phyloP scores from a whole-genome alignment of 2,797 vertebrate genomes.

The Chaetodon trifasciatus region DNA sequence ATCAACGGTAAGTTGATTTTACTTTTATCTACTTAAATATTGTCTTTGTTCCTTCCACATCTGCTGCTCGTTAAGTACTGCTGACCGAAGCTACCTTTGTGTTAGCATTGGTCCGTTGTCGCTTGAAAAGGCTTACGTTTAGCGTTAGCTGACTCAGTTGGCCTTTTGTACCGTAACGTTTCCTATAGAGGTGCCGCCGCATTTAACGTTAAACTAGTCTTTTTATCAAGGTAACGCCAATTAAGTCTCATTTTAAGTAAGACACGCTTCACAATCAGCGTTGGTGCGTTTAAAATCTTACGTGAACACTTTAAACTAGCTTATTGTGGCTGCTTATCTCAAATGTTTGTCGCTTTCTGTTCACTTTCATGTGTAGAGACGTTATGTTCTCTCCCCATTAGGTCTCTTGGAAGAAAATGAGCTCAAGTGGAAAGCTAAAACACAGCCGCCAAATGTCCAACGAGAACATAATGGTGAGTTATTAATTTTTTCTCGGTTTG shows the following conservation, averaged over 20 bases:
- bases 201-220: neutral
- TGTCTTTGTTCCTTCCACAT: accelerated
- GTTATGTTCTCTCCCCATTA: neutral
- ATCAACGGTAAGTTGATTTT: neutral
- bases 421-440: conserved; percentile 84
- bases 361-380: neutral
- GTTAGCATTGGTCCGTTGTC: accelerated
- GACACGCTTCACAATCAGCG: accelerated
- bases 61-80: accelerated
- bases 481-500: neutral
- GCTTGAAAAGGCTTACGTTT: neutral
- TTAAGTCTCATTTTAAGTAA: accelerated
- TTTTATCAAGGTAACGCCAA: neutral
- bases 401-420: conserved; percentile 78
- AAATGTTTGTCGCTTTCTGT: accelerated
- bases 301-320: neutral
- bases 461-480: conserved; percentile 87
- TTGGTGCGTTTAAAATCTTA: neutral
- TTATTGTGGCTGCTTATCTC: neutral
- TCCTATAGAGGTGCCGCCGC: neutral
- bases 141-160: neutral
- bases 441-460: conserved; percentile 67
- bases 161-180: neutral
- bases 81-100: accelerated
- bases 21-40: accelerated